Evolutionary conservation across 2,888 invertebrate genomes (phyloP), one percentile per base, ranked within the genome.

Genomic region (Amphimallon solstitiale): DNA sequence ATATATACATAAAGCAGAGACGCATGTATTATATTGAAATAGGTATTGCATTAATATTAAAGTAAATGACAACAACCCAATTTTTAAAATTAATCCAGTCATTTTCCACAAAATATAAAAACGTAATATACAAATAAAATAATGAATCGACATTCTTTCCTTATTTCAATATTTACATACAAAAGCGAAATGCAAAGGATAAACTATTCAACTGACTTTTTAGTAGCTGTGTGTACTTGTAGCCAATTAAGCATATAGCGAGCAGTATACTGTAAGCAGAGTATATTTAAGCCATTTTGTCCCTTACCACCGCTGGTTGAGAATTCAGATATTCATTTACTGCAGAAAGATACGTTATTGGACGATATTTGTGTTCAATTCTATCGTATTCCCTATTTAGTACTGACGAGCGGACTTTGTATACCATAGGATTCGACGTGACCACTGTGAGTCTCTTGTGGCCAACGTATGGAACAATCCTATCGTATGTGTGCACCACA

Each of bases 271-370:
- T 29, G 12, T 19, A 29, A 45, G 43, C 43, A 15, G 23, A 29
- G n/a, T 7, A 34, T 45, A 23, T 23, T 9, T 12, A 60, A 60
- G 60, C 60, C 29, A 4, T 21, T 43, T 72, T 77, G n/a, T n/a
- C 78, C 82, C 86, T 86, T 85, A 92, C 92, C 88, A 88, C 89
- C 75, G 89, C 87, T 74, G 89, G 85, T 78, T 88, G 90, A 73
- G 93, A 91, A 84, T 91, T 90, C 83, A 91, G 90, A 84, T 89
- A 94, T 79, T 91, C 89, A 75, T 91, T 92, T 72, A 90, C 86
- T 75, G 92, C 88, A 68, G 89, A 88, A 75, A 88, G 85, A 69
- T 87, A 86, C 59, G 84, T 77, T 77, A 84, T 83, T 34, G 90
- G 88, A 70, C 91, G 86, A 70, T 85, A 83, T 80, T 87, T 87